Evolutionary conservation across 2,888 invertebrate genomes (phyloP), one percentile per base, ranked within the genome.

Genomic region (Lithophane semibrunnea): DNA sequence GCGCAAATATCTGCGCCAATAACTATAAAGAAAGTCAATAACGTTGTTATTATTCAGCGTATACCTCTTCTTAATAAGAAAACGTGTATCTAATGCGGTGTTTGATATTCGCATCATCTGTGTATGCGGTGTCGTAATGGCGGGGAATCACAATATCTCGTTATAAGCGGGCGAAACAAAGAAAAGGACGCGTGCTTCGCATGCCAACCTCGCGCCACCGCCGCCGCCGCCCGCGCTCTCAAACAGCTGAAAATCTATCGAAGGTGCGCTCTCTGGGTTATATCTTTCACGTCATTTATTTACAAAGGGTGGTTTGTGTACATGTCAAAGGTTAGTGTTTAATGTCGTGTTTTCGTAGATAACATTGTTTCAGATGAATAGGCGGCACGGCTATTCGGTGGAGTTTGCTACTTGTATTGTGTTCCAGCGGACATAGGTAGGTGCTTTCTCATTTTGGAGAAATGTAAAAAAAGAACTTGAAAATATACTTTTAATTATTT

Each of bases 141-240:
- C 90, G 90, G 88, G 91, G 94, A 96, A 96, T 96, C 96, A 95
- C 95, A 96, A 96, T 96, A 96, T 95, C 95, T 95, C 95, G 96
- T 96, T 96, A 95, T 95, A 95, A 93, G 93, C 93, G 93, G 92
- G 90, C 91, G 93, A 95, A 95, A 95, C 96, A 96, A 96, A 96
- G 95, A 95, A 95, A 94, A 86, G 84, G 91, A 79, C 91, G 90
- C 96, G 96, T 96, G 96, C 90, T 91, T 86, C 75, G 96, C 95
- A 95, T 96, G 88, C 89, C 88, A 79, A 90, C 77, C 73, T 63
- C 79, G 72, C 72, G 44, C 72, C 78, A 56, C 71, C 67, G 68
- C 54, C 42, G 54, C 74, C 73, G 74, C 69, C 83, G 66, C 75
- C 75, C 76, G 68, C 71, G 77, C 83, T 87, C 83, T 83, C 81